These are phyloP conservation scores for Macrobrachium rosenbergii DNA, from an alignment of 1,140 invertebrate species.

Conservation along the genomic window DNA sequence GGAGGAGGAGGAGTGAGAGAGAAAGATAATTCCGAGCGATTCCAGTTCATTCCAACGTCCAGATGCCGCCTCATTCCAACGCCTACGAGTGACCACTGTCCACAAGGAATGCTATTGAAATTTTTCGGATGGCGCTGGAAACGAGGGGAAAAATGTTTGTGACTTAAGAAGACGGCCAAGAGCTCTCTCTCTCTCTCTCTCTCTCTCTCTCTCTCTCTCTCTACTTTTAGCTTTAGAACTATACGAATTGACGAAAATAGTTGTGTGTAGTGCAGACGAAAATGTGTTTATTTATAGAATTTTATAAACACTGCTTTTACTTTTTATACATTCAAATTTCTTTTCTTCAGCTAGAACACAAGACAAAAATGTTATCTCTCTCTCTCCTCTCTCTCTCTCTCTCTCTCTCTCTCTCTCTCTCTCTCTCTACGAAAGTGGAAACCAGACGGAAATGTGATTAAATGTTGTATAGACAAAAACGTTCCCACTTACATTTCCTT, in stretches of 20 bases:
- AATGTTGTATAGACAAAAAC: neutral
- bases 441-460: neutral
- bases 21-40: slow-evolving; percentile 24
- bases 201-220: neutral
- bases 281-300: too few relatives aligned
- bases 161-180: slow-evolving; percentile 39
- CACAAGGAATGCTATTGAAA: slow-evolving; percentile 57
- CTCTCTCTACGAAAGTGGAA: neutral
- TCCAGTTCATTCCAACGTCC: slow-evolving; percentile 42
- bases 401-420: neutral
- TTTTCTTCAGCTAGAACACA: neutral
- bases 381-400: neutral
- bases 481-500: too few relatives aligned
- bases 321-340: neutral
- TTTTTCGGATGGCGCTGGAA: slow-evolving; percentile 55
- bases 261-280: too few relatives aligned
- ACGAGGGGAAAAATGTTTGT: slow-evolving; percentile 54
- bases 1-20: neutral
- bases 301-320: too few relatives aligned
- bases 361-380: neutral
- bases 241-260: too few relatives aligned
- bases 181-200: too few relatives aligned
- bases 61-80: slow-evolving; percentile 7
- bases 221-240: neutral
- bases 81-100: slow-evolving; percentile 46